Evolutionary conservation across 2,888 invertebrate genomes (phyloP).

Genomic region (Corbicula japonica): DNA sequence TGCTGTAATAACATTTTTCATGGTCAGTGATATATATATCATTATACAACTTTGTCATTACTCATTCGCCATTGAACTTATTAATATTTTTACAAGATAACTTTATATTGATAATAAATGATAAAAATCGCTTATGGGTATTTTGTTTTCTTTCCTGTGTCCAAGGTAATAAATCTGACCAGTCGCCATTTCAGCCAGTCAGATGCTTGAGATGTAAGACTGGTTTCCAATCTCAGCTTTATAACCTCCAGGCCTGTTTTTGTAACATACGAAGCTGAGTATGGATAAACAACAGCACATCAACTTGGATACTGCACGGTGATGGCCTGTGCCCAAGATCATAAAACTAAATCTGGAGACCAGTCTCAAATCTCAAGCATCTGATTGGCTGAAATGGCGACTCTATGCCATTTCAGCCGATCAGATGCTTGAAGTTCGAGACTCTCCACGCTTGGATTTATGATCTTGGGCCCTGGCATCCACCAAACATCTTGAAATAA

Average conservation of each 20-base stretch:
- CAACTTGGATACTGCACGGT: not conserved
- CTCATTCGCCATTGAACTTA: conserved; percentile 9
- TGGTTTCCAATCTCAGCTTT: not conserved
- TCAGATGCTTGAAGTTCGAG: too few relatives aligned
- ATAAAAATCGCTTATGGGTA: conserved; percentile 18
- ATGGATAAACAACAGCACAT: not conserved
- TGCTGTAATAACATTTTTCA: too few relatives aligned
- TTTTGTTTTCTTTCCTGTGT: not conserved
- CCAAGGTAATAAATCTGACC: not conserved
- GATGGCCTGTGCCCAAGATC: too few relatives aligned
- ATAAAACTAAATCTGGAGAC: too few relatives aligned
- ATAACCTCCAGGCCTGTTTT: not conserved
- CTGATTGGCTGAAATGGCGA: too few relatives aligned
- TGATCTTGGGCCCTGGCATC: too few relatives aligned
- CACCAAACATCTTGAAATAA: too few relatives aligned
- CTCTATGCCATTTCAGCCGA: too few relatives aligned
- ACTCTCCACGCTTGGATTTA: too few relatives aligned
- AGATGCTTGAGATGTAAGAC: not conserved
- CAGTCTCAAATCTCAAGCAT: too few relatives aligned
- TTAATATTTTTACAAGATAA: conserved; percentile 40
- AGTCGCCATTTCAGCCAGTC: not conserved
- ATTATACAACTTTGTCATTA: conserved; percentile 16
- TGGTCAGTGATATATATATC: conserved; percentile 30
- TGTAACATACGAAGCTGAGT: not conserved
- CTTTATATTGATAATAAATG: conserved; percentile 56